phyloP scores from a whole-genome alignment of 2,797 vertebrate genomes.

The Falco concolor region DNA sequence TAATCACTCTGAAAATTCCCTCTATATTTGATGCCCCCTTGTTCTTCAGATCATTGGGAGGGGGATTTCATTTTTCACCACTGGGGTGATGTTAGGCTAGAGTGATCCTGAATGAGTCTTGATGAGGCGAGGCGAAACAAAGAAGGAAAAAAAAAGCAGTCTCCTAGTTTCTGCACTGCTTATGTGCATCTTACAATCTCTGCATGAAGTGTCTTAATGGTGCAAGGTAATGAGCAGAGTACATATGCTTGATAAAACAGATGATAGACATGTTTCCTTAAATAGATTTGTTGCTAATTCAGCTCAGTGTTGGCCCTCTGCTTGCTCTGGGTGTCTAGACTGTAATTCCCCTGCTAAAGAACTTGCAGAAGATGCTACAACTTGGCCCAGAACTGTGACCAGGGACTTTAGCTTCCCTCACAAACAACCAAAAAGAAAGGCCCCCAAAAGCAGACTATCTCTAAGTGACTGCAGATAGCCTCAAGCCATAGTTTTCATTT shows the following conservation, averaged over 20 bases:
- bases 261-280: conserved; percentile 5
- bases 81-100: not conserved
- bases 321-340: not conserved
- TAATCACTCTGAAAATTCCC: not conserved
- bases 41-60: not conserved
- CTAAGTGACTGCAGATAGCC: not conserved
- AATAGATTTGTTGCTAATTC: conserved; percentile 29
- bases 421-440: not conserved
- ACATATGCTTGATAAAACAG: conserved; percentile 3
- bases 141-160: not conserved
- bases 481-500: not conserved
- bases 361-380: not conserved
- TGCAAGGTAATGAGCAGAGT: not conserved
- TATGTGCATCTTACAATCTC: not conserved
- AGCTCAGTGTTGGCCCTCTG: not conserved
- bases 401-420: not conserved
- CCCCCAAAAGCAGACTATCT: not conserved
- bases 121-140: not conserved
- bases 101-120: not conserved
- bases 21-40: not conserved
- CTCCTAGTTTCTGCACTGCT: not conserved
- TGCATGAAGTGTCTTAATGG: conserved; percentile 19
- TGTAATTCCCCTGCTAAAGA: not conserved
- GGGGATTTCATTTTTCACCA: not conserved
- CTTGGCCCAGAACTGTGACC: not conserved